Base-by-base conservation (phyloP, 2,888 invertebrate genomes). In the Leptogaster cylindrica region DNA sequence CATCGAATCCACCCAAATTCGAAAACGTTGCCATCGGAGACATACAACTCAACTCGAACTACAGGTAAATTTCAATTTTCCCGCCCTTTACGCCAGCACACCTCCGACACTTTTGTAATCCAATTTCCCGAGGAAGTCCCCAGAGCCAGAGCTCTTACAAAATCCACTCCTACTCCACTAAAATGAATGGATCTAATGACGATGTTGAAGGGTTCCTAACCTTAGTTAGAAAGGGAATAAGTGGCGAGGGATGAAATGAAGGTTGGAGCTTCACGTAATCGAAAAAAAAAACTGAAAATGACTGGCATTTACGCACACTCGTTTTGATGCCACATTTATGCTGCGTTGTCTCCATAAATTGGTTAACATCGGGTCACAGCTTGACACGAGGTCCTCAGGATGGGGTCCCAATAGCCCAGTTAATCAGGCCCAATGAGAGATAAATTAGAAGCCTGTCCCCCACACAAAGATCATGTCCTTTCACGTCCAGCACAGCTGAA, bases 21-120 rank as follows among this genome's bases (percentile, higher is more conserved):
- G 95, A 95, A 81, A 95, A 93, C 79, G 95, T 94, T 63, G 95
- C 95, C 75, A 91, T 95, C 76, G 90, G 89, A 69, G 85, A 88
- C 73, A 88, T 89, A 64, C 89, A 93, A 55, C 83, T 95, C 72
- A 92, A 92, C 76, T 88, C 88, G 71, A 90, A 92, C 81, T 95
- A 95, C 84, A 89, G 88, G 88, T 92, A 82, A 88, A 31, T n/a
- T n/a, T n/a, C n/a, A n/a, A n/a, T n/a, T n/a, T n/a, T n/a, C n/a
- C n/a, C n/a, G n/a, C n/a, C n/a, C n/a, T n/a, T n/a, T n/a, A n/a
- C n/a, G n/a, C n/a, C n/a, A n/a, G n/a, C n/a, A n/a, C n/a, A n/a
- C n/a, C n/a, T n/a, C n/a, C n/a, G n/a, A n/a, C n/a, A n/a, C n/a
- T n/a, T n/a, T n/a, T n/a, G n/a, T n/a, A n/a, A n/a, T n/a, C n/a